Percentiles rank a stretch among this genome's conserved stretches.
Evolutionary conservation across 2,797 vertebrate species (phyloP).

Genomic region (Myripristis jacobus): DNA sequence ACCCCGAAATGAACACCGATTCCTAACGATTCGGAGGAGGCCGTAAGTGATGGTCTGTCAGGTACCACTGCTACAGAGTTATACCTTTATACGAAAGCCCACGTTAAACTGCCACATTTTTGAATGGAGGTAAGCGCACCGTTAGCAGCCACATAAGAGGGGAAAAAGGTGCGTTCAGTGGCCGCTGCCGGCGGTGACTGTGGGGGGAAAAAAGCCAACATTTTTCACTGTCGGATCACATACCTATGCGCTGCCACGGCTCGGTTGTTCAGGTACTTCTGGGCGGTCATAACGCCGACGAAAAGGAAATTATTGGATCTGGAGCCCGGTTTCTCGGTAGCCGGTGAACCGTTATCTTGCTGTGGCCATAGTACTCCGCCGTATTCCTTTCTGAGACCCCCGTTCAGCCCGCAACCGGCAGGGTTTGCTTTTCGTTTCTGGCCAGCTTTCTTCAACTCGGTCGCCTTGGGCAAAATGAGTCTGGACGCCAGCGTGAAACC

Average conservation of each 20-base stretch:
- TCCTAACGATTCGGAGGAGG: too few species aligned
- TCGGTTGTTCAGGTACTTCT: constrained; percentile 96
- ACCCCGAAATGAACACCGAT: too few species aligned
- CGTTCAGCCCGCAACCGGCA: constrained; percentile 76
- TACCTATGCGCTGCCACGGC: constrained; percentile 94
- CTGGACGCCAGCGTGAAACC: constrained; percentile 95
- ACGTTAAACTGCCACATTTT: too few species aligned
- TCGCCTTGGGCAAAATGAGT: constrained; percentile 90
- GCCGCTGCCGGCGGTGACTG: background rate
- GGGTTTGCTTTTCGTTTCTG: constrained; percentile 84
- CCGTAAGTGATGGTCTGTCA: too few species aligned
- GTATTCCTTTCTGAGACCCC: constrained; percentile 65
- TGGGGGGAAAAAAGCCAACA: background rate
- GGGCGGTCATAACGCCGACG: constrained; percentile 97
- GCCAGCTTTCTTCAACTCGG: constrained; percentile 88
- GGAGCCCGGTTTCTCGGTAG: constrained; percentile 72
- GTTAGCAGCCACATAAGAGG: too few species aligned
- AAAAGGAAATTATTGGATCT: constrained; percentile 88
- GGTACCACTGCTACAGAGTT: too few species aligned
- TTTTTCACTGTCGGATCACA: constrained; percentile 13
- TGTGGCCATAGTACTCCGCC: constrained; percentile 69
- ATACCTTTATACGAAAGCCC: too few species aligned
- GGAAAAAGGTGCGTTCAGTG: background rate
- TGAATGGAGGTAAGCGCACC: too few species aligned
- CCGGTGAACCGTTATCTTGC: constrained; percentile 68